Conservation (phyloP, 2,888 invertebrate species). For the Calameuta idolon region DNA sequence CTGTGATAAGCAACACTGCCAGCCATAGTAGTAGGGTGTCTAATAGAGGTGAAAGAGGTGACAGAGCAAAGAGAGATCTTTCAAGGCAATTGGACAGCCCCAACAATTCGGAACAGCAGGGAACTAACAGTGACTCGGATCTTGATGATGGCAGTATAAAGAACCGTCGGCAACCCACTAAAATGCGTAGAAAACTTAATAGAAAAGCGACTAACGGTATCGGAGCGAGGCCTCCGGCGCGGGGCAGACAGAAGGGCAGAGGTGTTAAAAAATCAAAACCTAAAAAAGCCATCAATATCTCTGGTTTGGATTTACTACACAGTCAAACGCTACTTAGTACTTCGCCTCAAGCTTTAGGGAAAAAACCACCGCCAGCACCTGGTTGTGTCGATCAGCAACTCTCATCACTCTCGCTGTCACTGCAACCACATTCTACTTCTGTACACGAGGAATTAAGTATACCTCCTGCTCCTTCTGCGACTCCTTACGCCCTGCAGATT, state of each 20-base stretch:
- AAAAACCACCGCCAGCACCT: slow-evolving; percentile 86
- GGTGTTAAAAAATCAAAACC: slow-evolving; percentile 72
- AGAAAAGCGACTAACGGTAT: slow-evolving; percentile 54
- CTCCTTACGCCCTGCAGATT: slow-evolving; percentile 89
- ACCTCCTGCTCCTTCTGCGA: slow-evolving; percentile 80
- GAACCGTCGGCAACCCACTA: slow-evolving; percentile 54
- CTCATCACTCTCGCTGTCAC: slow-evolving; percentile 77
- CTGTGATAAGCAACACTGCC: slow-evolving; percentile 67
- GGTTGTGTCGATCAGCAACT: slow-evolving; percentile 93
- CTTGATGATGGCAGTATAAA: slow-evolving; percentile 55
- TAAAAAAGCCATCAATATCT: slow-evolving; percentile 81
- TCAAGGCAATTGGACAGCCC: slow-evolving; percentile 69
- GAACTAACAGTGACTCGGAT: slow-evolving; percentile 63
- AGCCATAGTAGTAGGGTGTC: slow-evolving; percentile 61
- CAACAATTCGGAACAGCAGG: slow-evolving; percentile 61
- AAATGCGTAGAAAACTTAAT: slow-evolving; percentile 60
- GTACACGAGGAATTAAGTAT: slow-evolving; percentile 87
- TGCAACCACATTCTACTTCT: slow-evolving; percentile 73
- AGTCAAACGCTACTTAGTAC: slow-evolving; percentile 91
- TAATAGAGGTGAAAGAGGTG: slow-evolving; percentile 59
- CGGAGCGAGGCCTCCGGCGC: slow-evolving; percentile 46
- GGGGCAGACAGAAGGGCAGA: slow-evolving; percentile 69
- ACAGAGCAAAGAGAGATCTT: slow-evolving; percentile 69
- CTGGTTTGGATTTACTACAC: slow-evolving; percentile 88
- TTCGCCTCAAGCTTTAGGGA: slow-evolving; percentile 78